A percentile compares a stretch with the other conserved stretches of the same genome.
phyloP scores from a whole-genome alignment of 2,113 vertebrate genomes.

The Gracilinanus agilis region DNA sequence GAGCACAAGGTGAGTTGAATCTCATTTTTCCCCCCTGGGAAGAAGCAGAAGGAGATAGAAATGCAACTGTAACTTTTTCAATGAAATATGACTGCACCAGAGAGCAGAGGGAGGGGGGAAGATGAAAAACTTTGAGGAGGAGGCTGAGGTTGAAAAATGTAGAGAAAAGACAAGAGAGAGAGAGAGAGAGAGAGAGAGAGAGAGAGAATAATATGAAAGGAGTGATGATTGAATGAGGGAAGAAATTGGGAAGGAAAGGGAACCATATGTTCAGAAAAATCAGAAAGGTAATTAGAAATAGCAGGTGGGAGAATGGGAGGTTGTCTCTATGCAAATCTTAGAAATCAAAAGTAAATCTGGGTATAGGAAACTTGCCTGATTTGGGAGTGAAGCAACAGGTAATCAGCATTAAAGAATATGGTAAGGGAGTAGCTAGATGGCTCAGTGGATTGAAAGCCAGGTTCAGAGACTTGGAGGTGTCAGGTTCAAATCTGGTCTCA shows the following conservation, averaged over 20 bases:
- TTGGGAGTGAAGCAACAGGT: neutral
- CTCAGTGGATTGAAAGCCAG: no score
- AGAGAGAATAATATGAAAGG: neutral
- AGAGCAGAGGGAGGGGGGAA: neutral
- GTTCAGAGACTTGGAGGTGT: no score
- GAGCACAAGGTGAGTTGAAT: neutral
- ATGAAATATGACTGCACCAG: neutral
- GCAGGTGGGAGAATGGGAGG: neutral
- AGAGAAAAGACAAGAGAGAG: neutral
- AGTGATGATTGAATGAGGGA: neutral
- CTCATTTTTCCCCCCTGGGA: neutral
- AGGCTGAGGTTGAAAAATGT: neutral
- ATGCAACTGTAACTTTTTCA: neutral
- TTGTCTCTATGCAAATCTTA: constrained; percentile 22
- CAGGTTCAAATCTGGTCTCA: no score
- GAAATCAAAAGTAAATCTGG: neutral
- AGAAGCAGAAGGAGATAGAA: neutral
- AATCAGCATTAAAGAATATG: neutral
- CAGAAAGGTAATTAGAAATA: neutral
- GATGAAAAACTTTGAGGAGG: neutral
- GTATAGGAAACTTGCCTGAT: neutral
- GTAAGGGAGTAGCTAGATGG: no score
- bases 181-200: neutral
- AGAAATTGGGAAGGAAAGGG: neutral
- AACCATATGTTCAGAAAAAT: neutral